phyloP scores from a whole-genome alignment of 2,113 vertebrate species.

The Hippocampus mohnikei region DNA sequence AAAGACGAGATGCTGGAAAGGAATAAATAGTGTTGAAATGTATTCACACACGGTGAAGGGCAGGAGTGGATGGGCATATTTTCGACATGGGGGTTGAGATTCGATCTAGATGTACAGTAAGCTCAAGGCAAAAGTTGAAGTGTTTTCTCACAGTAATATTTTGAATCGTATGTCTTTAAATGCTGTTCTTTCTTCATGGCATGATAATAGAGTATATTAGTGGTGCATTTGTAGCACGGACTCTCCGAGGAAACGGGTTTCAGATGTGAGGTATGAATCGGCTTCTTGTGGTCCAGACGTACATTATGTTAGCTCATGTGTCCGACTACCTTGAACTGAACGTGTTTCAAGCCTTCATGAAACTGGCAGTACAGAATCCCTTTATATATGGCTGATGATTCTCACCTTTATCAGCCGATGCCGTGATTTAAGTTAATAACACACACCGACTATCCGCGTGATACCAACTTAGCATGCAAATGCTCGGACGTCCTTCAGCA shows the following conservation, averaged over 20 bases:
- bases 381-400: constrained; percentile 12
- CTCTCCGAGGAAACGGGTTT: background rate
- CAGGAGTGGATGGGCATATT: background rate
- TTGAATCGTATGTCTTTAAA: constrained; percentile 3
- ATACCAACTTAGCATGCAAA: constrained; percentile 41
- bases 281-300: background rate
- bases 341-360: constrained; percentile 21
- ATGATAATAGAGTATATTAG: background rate
- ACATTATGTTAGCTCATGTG: background rate
- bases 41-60: background rate
- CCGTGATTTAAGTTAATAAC: constrained; percentile 29
- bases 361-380: constrained; percentile 4
- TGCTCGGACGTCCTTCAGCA: constrained; percentile 32
- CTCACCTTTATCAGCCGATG: constrained; percentile 32
- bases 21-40: background rate
- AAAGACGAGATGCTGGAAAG: background rate
- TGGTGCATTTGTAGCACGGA: background rate
- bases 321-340: constrained; percentile 8
- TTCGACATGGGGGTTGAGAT: background rate
- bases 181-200: background rate
- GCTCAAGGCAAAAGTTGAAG: constrained; percentile 2
- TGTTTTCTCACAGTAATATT: constrained; percentile 5
- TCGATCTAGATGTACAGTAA: background rate
- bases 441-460: constrained; percentile 11
- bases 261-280: background rate